A percentile compares a stretch with the other conserved stretches of the same genome.
Conservation (phyloP, 2,797 vertebrate species). For the Fistularia tabacaria region DNA sequence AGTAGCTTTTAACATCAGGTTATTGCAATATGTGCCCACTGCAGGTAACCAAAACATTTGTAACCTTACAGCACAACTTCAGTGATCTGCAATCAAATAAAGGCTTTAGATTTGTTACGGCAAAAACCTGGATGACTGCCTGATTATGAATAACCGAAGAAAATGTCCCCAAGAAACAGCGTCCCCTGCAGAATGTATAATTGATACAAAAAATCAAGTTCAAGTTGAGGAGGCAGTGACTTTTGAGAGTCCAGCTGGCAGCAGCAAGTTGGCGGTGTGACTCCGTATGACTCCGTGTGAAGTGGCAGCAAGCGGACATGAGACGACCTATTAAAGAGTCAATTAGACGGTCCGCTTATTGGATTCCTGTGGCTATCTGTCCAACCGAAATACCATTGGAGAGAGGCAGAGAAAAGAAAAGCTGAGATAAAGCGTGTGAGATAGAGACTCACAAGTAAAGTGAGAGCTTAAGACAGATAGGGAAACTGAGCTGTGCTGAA, state of each 20-base stretch:
- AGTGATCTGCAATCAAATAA: too few relatives aligned
- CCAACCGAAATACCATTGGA: constrained; percentile 64
- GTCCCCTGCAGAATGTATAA: constrained; percentile 14
- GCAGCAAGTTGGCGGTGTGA: constrained; percentile 35
- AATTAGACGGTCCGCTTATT: constrained; percentile 62
- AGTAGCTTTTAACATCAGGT: too few relatives aligned
- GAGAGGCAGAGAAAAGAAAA: too few relatives aligned
- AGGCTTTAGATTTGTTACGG: too few relatives aligned
- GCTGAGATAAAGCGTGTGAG: constrained; percentile 48
- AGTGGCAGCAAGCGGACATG: constrained; percentile 52
- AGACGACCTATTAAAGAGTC: constrained; percentile 67
- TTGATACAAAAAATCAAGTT: constrained; percentile 23
- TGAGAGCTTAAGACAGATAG: constrained; percentile 13
- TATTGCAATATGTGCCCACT: too few relatives aligned
- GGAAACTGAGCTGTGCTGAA: constrained; percentile 1
- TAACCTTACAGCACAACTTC: too few relatives aligned
- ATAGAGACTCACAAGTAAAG: constrained; percentile 40
- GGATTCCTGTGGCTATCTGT: constrained; percentile 67
- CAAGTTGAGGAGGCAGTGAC: constrained; percentile 16
- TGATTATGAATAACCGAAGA: too few relatives aligned
- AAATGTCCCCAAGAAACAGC: background rate
- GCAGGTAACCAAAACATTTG: too few relatives aligned
- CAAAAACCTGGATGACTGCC: too few relatives aligned
- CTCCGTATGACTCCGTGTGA: constrained; percentile 47
- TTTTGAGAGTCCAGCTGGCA: constrained; percentile 37